phyloP scores from a whole-genome alignment of 1,140 invertebrate genomes.

The Meloidogyne hapla region DNA sequence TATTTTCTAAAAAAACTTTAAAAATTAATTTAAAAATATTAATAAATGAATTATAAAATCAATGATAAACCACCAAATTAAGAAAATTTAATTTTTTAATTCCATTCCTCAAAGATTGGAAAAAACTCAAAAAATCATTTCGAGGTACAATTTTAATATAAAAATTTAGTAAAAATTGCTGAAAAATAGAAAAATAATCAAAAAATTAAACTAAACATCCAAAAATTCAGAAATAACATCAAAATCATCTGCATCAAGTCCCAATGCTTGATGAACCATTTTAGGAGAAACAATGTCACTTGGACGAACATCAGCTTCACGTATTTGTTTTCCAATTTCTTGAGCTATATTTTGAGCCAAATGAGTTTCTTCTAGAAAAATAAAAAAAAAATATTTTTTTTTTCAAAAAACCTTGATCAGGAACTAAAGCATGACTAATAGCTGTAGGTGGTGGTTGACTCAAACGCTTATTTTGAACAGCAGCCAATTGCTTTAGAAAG shows the following conservation, averaged over 20 bases:
- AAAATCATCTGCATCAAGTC: slow-evolving; percentile 39
- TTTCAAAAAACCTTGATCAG: slow-evolving; percentile 6
- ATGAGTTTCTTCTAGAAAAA: slow-evolving; percentile 18
- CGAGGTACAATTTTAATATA: no score
- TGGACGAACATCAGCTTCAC: slow-evolving; percentile 26
- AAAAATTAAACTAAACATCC: slow-evolving; percentile 2
- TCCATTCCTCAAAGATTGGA: no score
- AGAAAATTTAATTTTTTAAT: no score
- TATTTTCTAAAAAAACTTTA: no score
- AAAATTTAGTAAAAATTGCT: not conserved
- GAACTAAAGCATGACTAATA: slow-evolving; percentile 15
- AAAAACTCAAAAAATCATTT: no score
- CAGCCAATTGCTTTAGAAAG: slow-evolving; percentile 27
- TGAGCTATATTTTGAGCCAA: slow-evolving; percentile 29
- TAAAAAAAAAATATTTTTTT: not conserved
- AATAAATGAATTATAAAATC: no score
- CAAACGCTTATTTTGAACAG: slow-evolving; percentile 34
- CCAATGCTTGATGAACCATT: slow-evolving; percentile 36
- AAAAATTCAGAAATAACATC: slow-evolving; percentile 40
- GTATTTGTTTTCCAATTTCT: slow-evolving; percentile 20
- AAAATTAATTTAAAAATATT: no score
- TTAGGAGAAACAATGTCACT: slow-evolving; percentile 17
- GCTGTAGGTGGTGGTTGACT: not conserved
- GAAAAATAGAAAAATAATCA: no score
- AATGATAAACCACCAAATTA: no score